These are phyloP conservation scores for Drosophila quinaria DNA, from an alignment of 2,888 invertebrate genomes.

Conservation along the genomic window DNA sequence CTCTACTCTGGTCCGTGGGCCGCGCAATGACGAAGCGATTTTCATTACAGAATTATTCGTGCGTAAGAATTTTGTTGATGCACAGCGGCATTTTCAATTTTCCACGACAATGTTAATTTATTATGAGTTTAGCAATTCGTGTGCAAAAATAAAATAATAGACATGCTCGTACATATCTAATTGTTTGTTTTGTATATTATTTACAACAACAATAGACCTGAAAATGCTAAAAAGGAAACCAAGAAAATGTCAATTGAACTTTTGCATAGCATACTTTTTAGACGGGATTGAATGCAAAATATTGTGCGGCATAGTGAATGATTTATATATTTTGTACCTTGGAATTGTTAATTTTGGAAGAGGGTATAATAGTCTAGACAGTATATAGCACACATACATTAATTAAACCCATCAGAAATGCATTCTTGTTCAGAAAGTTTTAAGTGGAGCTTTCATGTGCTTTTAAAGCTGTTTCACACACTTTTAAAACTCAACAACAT, in stretches of 20 bases:
- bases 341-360: background rate
- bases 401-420: background rate
- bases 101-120: slow-evolving; percentile 72
- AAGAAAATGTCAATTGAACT: slow-evolving; percentile 63
- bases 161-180: slow-evolving; percentile 38
- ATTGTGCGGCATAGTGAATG: slow-evolving; percentile 26
- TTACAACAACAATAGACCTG: slow-evolving; percentile 13
- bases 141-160: slow-evolving; percentile 65
- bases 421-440: background rate
- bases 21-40: slow-evolving; percentile 55
- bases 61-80: slow-evolving; percentile 74
- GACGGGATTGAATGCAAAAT: background rate
- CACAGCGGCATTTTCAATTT: slow-evolving; percentile 75
- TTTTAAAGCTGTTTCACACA: background rate
- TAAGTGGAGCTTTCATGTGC: background rate
- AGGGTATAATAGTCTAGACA: background rate
- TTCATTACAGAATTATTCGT: slow-evolving; percentile 81
- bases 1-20: slow-evolving; percentile 30
- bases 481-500: too few species aligned
- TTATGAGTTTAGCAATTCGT: slow-evolving; percentile 80
- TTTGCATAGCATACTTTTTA: slow-evolving; percentile 39
- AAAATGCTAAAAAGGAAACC: slow-evolving; percentile 20
- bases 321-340: slow-evolving; percentile 38
- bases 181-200: slow-evolving; percentile 34
- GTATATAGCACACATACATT: background rate